Base-by-base conservation (phyloP, 1,140 invertebrate genomes). In the Pentalonia nigronervosa region DNA sequence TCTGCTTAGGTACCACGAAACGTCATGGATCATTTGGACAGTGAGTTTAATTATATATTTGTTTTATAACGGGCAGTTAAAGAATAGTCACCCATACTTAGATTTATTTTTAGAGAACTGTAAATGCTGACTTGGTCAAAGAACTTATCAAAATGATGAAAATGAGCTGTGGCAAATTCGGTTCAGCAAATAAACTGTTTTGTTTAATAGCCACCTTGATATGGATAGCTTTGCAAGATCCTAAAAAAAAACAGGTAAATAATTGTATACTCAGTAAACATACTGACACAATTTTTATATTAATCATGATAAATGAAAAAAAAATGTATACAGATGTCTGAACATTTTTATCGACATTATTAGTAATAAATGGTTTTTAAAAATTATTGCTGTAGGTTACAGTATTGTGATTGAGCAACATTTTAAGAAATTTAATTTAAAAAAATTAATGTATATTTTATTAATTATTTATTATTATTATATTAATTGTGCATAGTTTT, bases 1-100 rank as follows among this genome's bases (percentile, higher is more conserved):
- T 94, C 94, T 96, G 89, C 95, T 95, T 20, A 95, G 95, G 94
- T 95, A 94, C 94, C 41, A 93, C n/a, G 91, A 94, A 20, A 95
- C 95, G 0, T 91, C 94, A 23, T 90, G 90, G 53, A 90, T 76
- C 60, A 94, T 94, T 25, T 95, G 94, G 94, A 94, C 83, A 88
- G 94, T 95, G 93, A 92, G 81, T 94, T 50, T 34, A 9, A 47
- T 34, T 47, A 48, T 8, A 81, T 91, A 23, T 34, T 45, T 47
- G 20, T 81, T 47, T n/a, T 21, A 47, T 48, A 1, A n/a, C 67
- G 1, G 9, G 45, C 21, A 50, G 3, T 60, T 67, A 14, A 41
- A 76, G 1, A 41, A 25, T 41, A 56, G 30, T 47, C 20, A 45
- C 2, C 20, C 45, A 88, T 50, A 36, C 83, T 83, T 50, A 8